phyloP scores from a whole-genome alignment of 2,113 vertebrate species.

The Gambusia affinis region DNA sequence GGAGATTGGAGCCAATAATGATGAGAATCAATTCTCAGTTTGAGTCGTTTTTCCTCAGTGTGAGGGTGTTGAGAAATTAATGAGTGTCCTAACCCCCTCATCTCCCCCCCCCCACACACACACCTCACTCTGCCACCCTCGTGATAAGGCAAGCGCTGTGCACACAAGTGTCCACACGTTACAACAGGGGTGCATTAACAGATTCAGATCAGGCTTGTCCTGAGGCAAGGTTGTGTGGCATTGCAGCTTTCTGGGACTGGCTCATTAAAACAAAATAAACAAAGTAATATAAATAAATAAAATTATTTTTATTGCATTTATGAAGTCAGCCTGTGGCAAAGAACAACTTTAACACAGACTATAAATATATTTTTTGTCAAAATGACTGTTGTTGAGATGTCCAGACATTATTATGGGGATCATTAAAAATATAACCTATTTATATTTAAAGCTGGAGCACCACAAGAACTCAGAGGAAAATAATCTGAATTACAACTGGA shows the following conservation, averaged over 20 bases:
- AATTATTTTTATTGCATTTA: background rate
- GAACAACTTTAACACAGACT: background rate
- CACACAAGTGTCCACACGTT: constrained; percentile 31
- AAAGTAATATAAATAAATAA: background rate
- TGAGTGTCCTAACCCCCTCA: constrained; percentile 51
- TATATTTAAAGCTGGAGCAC: no score
- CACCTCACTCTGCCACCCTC: background rate
- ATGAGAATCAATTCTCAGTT: constrained; percentile 62
- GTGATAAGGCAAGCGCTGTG: constrained; percentile 42
- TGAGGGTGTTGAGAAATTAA: constrained; percentile 47
- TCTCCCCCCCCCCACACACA: no score
- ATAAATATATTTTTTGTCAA: background rate
- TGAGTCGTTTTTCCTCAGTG: constrained; percentile 4
- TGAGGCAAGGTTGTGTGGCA: constrained; percentile 18
- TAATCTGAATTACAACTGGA: no score
- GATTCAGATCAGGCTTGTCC: constrained; percentile 26
- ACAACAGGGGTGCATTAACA: background rate
- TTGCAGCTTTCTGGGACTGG: background rate
- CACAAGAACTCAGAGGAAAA: no score
- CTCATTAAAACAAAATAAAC: background rate
- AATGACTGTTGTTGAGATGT: background rate
- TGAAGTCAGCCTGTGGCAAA: background rate
- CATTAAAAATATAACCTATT: background rate
- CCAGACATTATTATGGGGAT: background rate
- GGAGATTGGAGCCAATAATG: constrained; percentile 54